These are phyloP conservation scores for Oncorhynchus nerka DNA, from an alignment of 2,113 vertebrate genomes.

Conservation along the genomic window DNA sequence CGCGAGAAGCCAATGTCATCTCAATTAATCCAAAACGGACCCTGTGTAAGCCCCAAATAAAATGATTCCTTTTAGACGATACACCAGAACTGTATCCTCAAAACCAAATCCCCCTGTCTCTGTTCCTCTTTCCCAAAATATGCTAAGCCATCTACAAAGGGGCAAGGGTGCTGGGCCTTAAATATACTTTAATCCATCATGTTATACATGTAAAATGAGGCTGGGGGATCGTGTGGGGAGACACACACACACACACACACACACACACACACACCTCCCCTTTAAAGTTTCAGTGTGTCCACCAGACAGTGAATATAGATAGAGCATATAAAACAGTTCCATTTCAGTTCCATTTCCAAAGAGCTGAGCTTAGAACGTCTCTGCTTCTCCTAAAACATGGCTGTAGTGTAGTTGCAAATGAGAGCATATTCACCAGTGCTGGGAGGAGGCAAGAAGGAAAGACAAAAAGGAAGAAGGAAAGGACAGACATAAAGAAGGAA, in stretches of 20 bases:
- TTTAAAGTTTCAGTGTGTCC: slow-evolving; percentile 7
- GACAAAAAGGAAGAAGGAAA: too few species aligned
- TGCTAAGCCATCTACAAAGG: slow-evolving; percentile 13
- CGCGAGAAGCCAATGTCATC: not conserved
- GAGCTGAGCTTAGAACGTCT: not conserved
- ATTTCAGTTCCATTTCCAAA: not conserved
- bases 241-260: not conserved
- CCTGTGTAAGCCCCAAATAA: slow-evolving; percentile 2
- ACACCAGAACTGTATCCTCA: not conserved
- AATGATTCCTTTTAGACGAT: not conserved
- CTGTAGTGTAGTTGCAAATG: not conserved
- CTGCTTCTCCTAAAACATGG: not conserved
- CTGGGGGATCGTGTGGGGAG: slow-evolving; percentile 1
- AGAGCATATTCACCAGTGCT: not conserved
- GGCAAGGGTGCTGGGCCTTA: not conserved
- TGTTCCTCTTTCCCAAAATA: not conserved
- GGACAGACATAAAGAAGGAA: slow-evolving; percentile 36
- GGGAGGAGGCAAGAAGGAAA: slow-evolving; percentile 1
- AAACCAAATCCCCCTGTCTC: slow-evolving; percentile 9
- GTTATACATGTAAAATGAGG: slow-evolving; percentile 20
- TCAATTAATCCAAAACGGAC: slow-evolving; percentile 16
- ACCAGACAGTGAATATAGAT: slow-evolving; percentile 5
- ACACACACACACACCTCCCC: not conserved
- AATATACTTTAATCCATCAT: slow-evolving; percentile 24
- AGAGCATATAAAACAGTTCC: not conserved